A percentile compares a stretch with the other conserved stretches of the same genome.
These are phyloP conservation scores for Epinotia nisella DNA, from an alignment of 2,888 invertebrate genomes.

Conservation along the genomic window DNA sequence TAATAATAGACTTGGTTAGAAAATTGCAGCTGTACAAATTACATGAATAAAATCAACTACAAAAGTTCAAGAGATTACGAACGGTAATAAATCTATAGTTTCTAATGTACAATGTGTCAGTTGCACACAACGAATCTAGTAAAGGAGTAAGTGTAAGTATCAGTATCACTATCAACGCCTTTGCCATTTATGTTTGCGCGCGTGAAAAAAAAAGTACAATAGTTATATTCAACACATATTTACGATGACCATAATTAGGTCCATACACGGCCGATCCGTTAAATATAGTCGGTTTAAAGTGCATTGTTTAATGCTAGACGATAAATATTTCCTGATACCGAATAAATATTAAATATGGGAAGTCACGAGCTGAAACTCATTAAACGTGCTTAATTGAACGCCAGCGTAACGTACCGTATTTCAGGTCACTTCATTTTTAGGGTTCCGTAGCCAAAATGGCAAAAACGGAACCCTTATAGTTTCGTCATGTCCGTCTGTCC, in stretches of 20 bases:
- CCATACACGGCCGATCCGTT: not conserved
- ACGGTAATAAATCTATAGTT: not conserved
- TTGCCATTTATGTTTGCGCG: not conserved
- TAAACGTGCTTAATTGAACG: not conserved
- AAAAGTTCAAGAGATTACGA: not conserved
- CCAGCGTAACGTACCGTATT: not conserved
- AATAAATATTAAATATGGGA: not conserved
- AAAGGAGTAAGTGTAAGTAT: too few species aligned
- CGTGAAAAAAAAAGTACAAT: not conserved
- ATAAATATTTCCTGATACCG: too few species aligned
- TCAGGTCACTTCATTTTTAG: not conserved
- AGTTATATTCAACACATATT: not conserved
- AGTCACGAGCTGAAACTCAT: not conserved
- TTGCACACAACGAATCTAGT: not conserved
- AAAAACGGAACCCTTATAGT: too few species aligned
- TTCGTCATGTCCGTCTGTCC: too few species aligned
- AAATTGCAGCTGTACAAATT: constrained; percentile 28
- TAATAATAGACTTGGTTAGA: constrained; percentile 24
- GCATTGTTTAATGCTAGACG: too few species aligned
- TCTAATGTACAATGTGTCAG: not conserved
- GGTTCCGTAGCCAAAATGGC: too few species aligned
- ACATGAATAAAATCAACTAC: constrained; percentile 1
- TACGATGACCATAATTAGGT: not conserved
- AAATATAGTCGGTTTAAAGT: not conserved
- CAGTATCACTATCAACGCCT: too few species aligned